Base-by-base conservation (phyloP, 2,113 vertebrate species). In the Apistogramma diplotaenia region DNA sequence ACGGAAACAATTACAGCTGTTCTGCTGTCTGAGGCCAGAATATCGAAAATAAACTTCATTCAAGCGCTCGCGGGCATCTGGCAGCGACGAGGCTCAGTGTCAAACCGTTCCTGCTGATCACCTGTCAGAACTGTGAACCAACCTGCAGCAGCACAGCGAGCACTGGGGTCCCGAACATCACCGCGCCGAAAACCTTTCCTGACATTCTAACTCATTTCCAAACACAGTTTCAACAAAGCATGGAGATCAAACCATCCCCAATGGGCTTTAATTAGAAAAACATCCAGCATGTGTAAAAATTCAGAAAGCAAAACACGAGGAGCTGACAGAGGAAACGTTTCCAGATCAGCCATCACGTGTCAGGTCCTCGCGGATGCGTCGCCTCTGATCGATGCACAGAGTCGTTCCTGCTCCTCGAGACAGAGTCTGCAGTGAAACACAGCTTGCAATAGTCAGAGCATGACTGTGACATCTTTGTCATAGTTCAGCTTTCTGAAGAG, bases 391-490 rank as follows among this genome's bases (percentile, higher is more conserved):
- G 5, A 6, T 67, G 21, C 23, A 27, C 40, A 19, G 19, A 67
- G 23, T 27, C 27, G 40, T 67, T 49, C 19, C 40, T 67, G 62
- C 16, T 29, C 1, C 40, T 5, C 11, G 62, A 67, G 27, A 67
- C 0, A 1, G 23, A 27, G 19, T 16, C 40, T 67, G 40, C 46
- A 49, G 15, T 46, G 12, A 15, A 67, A 46, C 62, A 67, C 40
- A n/a, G 35, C 72, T 43, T 75, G 37, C 18, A 75, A 71, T 40
- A 31, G 65, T 81, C 43, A 58, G 55, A 57, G 9, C 54, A 1
- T 57, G 55, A 73, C 57, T 23, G 49, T 33, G 33, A 80, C 67
- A 61, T 78, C 29, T 81, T 35, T 84, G 54, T 78, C 37, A 56
- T 55, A 31, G 51, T 57, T 78, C 1, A 19, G 60, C 18, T 18